Base-by-base conservation (phyloP, 2,888 invertebrate species). In the Campoletis raptor region DNA sequence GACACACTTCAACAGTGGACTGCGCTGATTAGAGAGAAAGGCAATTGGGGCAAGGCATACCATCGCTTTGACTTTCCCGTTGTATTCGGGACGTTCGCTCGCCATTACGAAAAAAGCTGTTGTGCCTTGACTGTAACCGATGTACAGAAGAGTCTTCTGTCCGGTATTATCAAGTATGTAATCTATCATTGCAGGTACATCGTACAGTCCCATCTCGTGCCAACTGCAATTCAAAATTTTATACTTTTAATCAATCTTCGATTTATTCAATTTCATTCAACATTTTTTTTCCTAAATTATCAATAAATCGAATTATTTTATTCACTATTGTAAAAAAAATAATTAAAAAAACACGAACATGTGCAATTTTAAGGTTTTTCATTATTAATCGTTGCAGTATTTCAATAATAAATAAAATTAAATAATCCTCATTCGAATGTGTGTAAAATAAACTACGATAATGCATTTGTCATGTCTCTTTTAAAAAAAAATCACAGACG, bases 101-200 rank as follows among this genome's bases (percentile, higher is more conserved):
- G 91, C 91, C 92, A 94, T 94, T 18, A 94, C 94, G 83, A 92
- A 94, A 85, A 94, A 94, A 67, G 92, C 90, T 12, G 94, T 94
- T n/a, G 95, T 95, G 45, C 96, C 96, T 92, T 96, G 96, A 64
- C 96, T 96, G 90, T 96, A 96, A 5, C 96, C 96, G 21, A 96
- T 93, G 91, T 96, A 96, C 89, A 94, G 95, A 6, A 96, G 88
- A 61, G 94, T 92, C 9, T 93, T 87, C 61, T 95, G 93, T 2
- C 94, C 94, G 0, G 96, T 95, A 37, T 91, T 90, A 10, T 93
- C 90, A 52, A 94, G 90, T 54, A 96, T 94, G 87, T 95, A 95
- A 89, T 96, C 95, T 81, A 96, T 95, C 92, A 95, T 95, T 0
- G 96, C 95, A 21, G 96, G 96, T 61, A 96, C 88, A 91, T 96